Evolutionary conservation across 2,113 vertebrate species (phyloP).

Genomic region (Atlantisia rogersi): DNA sequence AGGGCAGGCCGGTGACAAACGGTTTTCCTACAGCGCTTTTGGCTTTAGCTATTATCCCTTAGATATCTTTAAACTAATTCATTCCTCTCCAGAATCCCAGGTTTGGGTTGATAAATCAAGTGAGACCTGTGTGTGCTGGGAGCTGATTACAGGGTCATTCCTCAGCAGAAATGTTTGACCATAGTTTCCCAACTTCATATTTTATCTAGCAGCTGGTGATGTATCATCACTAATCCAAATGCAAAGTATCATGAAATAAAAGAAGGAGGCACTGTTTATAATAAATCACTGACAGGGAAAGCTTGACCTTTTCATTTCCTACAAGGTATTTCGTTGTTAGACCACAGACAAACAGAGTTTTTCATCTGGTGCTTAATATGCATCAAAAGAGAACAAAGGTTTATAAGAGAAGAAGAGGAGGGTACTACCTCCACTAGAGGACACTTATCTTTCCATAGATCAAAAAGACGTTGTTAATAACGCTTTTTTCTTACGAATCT

Average conservation of each 20-base stretch:
- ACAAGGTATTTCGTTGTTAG: conserved; percentile 76
- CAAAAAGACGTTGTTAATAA: conserved; percentile 22
- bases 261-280: conserved; percentile 68
- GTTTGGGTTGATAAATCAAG: conserved; percentile 78
- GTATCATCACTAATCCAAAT: conserved; percentile 67
- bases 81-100: conserved; percentile 50
- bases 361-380: conserved; percentile 74
- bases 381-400: conserved; percentile 71
- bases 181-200: conserved; percentile 76
- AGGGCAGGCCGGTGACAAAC: conserved; percentile 66
- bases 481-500: not conserved
- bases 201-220: conserved; percentile 72
- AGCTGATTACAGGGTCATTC: conserved; percentile 71
- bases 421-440: conserved; percentile 13
- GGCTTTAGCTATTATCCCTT: conserved; percentile 57
- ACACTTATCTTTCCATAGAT: conserved; percentile 44
- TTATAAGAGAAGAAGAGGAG: conserved; percentile 50
- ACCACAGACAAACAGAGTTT: conserved; percentile 74
- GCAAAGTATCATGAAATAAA: conserved; percentile 73
- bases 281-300: conserved; percentile 74
- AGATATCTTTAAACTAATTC: conserved; percentile 71
- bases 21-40: conserved; percentile 57
- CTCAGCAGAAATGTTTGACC: conserved; percentile 62
- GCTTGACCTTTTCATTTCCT: conserved; percentile 73
- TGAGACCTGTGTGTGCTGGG: conserved; percentile 49